Conservation (phyloP, 2,113 vertebrate genomes). For the Monopterus albus region DNA sequence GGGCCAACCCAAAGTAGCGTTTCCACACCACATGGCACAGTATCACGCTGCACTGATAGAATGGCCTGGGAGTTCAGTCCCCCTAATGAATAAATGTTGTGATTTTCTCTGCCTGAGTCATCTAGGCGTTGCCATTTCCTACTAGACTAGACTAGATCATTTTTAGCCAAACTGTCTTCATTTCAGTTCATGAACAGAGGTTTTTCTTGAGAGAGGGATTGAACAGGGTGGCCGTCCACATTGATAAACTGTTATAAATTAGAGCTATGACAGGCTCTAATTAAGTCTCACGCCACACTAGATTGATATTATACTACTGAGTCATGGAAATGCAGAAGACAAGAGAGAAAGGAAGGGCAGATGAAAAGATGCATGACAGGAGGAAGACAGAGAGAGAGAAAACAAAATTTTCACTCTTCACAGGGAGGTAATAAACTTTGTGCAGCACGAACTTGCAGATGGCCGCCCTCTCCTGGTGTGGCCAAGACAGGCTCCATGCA, state of each 20-base stretch:
- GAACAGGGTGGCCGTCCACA: conserved; percentile 46
- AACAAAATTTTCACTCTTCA: conserved; percentile 39
- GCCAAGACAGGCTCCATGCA: conserved; percentile 48
- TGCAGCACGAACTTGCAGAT: conserved; percentile 57
- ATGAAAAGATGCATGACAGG: conserved; percentile 15
- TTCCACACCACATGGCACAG: conserved; percentile 12
- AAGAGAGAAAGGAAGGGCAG: conserved; percentile 14
- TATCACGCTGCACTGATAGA: not conserved
- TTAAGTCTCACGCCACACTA: conserved; percentile 51
- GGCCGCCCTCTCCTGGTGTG: conserved; percentile 37
- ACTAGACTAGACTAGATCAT: conserved; percentile 23
- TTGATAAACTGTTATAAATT: conserved; percentile 47
- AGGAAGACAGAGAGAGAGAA: conserved; percentile 33
- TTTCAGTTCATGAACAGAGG: conserved; percentile 39
- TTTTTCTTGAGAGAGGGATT: conserved; percentile 45
- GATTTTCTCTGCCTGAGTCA: not conserved
- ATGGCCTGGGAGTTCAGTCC: not conserved
- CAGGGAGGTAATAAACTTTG: conserved; percentile 45
- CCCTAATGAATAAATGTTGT: conserved; percentile 12
- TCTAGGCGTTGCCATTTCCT: no score
- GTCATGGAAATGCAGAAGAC: conserved; percentile 32
- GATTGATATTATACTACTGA: conserved; percentile 46
- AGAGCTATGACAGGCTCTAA: conserved; percentile 47
- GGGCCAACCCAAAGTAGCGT: conserved; percentile 21
- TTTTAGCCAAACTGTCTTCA: conserved; percentile 24